Evolutionary conservation across 2,113 vertebrate species (phyloP).

Genomic region (Furnarius figulus): DNA sequence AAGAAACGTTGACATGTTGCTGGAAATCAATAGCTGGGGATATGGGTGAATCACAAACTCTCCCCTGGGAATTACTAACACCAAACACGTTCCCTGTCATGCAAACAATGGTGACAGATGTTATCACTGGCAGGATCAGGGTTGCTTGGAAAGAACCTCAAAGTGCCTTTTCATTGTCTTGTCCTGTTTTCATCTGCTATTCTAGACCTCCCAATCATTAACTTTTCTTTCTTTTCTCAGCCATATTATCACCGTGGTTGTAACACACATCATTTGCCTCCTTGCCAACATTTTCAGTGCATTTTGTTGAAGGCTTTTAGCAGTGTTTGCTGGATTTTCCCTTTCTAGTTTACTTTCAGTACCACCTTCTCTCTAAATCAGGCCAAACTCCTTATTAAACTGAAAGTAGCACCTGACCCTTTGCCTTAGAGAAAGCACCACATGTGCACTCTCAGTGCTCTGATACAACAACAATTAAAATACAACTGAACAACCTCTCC

Average conservation of each 20-base stretch:
- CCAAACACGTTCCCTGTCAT: not conserved
- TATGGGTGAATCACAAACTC: not conserved
- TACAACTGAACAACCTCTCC: fast-evolving
- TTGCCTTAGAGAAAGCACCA: not conserved
- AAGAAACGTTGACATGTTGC: not conserved
- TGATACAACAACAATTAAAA: not conserved
- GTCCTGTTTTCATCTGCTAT: not conserved
- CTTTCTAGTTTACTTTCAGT: not conserved
- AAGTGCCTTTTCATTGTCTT: not conserved
- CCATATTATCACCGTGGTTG: not conserved
- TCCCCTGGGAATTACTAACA: not conserved
- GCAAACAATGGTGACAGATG: not conserved
- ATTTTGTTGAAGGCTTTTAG: not conserved
- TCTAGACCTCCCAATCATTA: not conserved
- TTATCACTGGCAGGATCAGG: not conserved
- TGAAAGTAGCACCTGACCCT: not conserved
- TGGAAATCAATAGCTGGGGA: not conserved
- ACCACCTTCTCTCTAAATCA: not conserved
- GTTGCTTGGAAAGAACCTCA: not conserved
- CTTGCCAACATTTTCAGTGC: not conserved
- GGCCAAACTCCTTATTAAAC: not conserved
- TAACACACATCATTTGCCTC: not conserved
- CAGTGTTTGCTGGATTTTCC: not conserved
- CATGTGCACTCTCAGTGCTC: not conserved
- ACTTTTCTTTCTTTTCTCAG: not conserved